A percentile compares a stretch with the other conserved stretches of the same genome.
Evolutionary conservation across 1,140 invertebrate species (phyloP).

Genomic region (Trachelipus rathkii): DNA sequence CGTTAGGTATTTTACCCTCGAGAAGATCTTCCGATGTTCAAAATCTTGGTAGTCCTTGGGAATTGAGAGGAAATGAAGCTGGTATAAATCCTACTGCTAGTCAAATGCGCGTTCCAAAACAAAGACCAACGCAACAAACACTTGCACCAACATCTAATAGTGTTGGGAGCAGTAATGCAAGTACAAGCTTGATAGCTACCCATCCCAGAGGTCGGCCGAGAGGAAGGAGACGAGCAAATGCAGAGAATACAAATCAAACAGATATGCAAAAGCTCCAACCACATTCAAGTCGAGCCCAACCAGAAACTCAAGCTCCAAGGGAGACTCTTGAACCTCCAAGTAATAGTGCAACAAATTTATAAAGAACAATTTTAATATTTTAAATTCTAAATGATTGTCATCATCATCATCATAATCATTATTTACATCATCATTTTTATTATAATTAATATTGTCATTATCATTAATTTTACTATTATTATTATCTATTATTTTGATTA

Average conservation of each 20-base stretch:
- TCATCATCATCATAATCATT: too few species aligned
- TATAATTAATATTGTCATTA: too few species aligned
- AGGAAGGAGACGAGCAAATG: conserved; percentile 34
- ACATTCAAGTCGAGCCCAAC: background rate
- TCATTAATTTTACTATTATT: too few species aligned
- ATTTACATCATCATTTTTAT: too few species aligned
- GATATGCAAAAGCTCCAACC: conserved; percentile 47
- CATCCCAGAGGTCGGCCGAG: conserved; percentile 29
- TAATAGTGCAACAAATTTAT: too few species aligned
- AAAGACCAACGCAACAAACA: conserved; percentile 20
- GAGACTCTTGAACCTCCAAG: background rate
- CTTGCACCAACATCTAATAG: conserved; percentile 17
- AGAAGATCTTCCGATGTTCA: conserved; percentile 49
- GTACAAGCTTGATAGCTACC: conserved; percentile 22
- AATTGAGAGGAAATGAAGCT: conserved; percentile 29
- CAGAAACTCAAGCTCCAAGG: background rate
- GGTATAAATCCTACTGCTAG: background rate
- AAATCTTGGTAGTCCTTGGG: conserved; percentile 25
- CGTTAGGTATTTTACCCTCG: conserved; percentile 52
- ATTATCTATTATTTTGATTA: too few species aligned
- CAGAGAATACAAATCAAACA: conserved; percentile 40
- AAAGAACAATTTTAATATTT: too few species aligned
- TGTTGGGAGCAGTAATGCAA: conserved; percentile 23
- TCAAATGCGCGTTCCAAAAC: background rate
- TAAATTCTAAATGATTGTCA: too few species aligned